Evolutionary conservation across 2,113 vertebrate genomes (phyloP).

Genomic region (Xyrauchen texanus): DNA sequence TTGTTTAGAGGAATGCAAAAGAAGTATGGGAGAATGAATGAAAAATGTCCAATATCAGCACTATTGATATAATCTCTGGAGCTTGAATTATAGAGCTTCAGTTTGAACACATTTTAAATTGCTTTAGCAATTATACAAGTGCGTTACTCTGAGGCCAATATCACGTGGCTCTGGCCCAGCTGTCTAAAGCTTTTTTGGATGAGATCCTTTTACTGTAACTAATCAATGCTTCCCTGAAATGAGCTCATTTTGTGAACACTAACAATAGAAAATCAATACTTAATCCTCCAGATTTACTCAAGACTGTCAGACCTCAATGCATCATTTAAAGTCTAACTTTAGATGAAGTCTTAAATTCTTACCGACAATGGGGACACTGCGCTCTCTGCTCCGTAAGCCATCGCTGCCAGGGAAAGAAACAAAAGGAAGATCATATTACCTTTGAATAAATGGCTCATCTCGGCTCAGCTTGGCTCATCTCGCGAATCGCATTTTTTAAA

Average conservation of each 20-base stretch:
- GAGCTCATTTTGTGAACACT: conserved; percentile 7
- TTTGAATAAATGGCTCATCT: too few relatives aligned
- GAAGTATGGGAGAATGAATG: too few relatives aligned
- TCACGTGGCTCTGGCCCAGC: conserved; percentile 7
- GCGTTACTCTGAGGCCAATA: background rate
- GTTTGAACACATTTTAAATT: background rate
- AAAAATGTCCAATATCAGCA: too few relatives aligned
- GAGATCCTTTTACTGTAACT: background rate
- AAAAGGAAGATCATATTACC: background rate
- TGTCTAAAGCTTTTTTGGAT: conserved; percentile 8
- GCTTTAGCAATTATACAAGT: background rate
- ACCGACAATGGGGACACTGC: conserved; percentile 98
- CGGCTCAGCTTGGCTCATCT: background rate
- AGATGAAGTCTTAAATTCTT: conserved; percentile 60
- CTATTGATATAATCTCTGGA: too few relatives aligned
- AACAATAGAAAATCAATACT: conserved; percentile 27
- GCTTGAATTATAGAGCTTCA: too few relatives aligned
- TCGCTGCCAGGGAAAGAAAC: conserved; percentile 77
- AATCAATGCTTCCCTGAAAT: conserved; percentile 16
- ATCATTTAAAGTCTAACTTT: background rate
- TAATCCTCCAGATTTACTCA: conserved; percentile 7
- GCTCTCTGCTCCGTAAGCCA: conserved; percentile 99
- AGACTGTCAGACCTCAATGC: background rate
- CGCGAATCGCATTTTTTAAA: background rate
- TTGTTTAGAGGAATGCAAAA: too few relatives aligned